Percentiles rank a stretch among this genome's conserved stretches.
Conservation (phyloP, 2,797 vertebrate species). For the Galagoides demidoff region DNA sequence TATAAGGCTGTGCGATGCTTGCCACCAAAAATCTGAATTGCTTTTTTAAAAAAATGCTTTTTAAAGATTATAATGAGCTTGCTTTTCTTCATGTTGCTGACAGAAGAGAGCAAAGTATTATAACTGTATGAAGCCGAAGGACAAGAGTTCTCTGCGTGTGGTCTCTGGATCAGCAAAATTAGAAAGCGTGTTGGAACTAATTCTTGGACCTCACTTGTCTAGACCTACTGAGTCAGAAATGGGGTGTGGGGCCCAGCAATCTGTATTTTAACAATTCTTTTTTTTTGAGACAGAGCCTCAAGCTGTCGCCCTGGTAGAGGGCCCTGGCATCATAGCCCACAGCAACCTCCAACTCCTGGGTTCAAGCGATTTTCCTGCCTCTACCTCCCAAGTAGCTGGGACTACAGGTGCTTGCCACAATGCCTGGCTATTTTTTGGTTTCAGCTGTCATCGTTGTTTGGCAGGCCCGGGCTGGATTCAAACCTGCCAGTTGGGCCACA, state of each 20-base stretch:
- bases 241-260: background rate
- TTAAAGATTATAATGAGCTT: background rate
- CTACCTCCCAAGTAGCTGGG: too few species aligned
- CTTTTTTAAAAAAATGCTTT: background rate
- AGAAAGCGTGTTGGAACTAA: background rate
- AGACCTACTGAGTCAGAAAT: constrained; percentile 1
- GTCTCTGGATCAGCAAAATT: background rate
- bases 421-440: too few species aligned
- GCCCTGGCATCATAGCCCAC: too few species aligned
- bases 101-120: background rate
- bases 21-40: background rate
- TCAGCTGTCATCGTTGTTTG: too few species aligned
- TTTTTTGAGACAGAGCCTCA: too few species aligned
- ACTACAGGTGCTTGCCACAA: too few species aligned
- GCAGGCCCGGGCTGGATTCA: too few species aligned
- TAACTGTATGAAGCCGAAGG: background rate
- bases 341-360: too few species aligned
- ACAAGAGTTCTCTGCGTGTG: background rate
- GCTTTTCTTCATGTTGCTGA: background rate
- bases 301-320: too few species aligned
- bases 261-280: background rate
- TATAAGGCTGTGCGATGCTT: background rate
- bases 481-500: too few species aligned
- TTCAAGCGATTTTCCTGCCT: too few species aligned
- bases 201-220: background rate